phyloP scores from a whole-genome alignment of 2,113 vertebrate species.

The Machaerirhynchus nigripectus region DNA sequence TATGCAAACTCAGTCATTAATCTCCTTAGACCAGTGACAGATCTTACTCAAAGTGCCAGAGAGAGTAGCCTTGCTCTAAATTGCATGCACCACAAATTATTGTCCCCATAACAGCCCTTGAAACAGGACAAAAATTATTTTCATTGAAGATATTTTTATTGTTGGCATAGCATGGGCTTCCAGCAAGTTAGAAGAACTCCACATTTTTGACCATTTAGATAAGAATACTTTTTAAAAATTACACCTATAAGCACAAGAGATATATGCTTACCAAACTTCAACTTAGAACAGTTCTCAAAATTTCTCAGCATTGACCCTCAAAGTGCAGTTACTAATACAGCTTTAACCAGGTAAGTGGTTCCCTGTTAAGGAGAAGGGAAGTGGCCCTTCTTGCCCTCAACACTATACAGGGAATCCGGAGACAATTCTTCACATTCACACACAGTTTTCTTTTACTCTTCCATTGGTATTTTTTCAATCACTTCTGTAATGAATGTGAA shows the following conservation, averaged over 20 bases:
- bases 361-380: background rate
- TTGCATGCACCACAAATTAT: background rate
- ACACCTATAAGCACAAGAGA: background rate
- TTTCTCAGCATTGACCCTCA: background rate
- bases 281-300: background rate
- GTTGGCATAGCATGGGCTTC: background rate
- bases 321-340: background rate
- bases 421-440: background rate
- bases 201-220: background rate
- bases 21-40: background rate
- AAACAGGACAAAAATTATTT: background rate
- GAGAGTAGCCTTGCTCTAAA: background rate
- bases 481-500: background rate
- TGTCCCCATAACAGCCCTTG: background rate
- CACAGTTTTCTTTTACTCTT: background rate
- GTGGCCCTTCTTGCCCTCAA: background rate
- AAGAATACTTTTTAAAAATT: background rate
- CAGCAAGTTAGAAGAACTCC: background rate
- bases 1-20: background rate
- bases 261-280: rapidly evolving
- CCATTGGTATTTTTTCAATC: background rate
- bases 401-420: background rate
- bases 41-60: background rate
- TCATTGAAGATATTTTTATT: background rate
- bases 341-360: background rate